Percentiles rank a stretch among this genome's conserved stretches.
Conservation (phyloP, 2,113 vertebrate species). For the Lamprologus lemairii region DNA sequence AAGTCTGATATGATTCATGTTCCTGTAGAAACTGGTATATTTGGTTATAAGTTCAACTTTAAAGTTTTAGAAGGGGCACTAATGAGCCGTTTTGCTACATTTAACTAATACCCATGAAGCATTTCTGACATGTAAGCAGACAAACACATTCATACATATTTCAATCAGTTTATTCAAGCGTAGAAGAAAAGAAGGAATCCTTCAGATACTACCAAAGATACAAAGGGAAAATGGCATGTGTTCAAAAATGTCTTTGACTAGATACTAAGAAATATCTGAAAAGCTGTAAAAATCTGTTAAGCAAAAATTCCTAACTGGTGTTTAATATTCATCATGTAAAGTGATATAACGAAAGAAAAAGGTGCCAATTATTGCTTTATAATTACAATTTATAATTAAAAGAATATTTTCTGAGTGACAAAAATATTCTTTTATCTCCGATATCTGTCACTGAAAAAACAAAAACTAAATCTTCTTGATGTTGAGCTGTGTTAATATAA, state of each 20-base stretch:
- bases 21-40: background rate
- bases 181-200: background rate
- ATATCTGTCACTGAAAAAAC: background rate
- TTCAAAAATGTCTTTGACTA: background rate
- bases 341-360: background rate
- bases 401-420: background rate
- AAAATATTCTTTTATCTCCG: background rate
- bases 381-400: no score
- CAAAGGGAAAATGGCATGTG: background rate
- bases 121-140: background rate
- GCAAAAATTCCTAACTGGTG: background rate
- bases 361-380: background rate
- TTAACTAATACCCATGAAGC: background rate
- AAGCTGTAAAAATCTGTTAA: background rate
- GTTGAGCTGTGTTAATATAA: background rate
- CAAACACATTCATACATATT: background rate
- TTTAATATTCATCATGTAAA: background rate
- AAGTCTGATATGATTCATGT: background rate
- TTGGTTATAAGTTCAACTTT: background rate
- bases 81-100: background rate
- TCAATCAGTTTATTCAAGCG: background rate
- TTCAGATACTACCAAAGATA: background rate
- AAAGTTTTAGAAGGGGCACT: background rate
- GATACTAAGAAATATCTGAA: background rate
- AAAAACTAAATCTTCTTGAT: background rate